Conservation (phyloP, 2,888 invertebrate species). For the Dasysyrphus albostriatus region DNA sequence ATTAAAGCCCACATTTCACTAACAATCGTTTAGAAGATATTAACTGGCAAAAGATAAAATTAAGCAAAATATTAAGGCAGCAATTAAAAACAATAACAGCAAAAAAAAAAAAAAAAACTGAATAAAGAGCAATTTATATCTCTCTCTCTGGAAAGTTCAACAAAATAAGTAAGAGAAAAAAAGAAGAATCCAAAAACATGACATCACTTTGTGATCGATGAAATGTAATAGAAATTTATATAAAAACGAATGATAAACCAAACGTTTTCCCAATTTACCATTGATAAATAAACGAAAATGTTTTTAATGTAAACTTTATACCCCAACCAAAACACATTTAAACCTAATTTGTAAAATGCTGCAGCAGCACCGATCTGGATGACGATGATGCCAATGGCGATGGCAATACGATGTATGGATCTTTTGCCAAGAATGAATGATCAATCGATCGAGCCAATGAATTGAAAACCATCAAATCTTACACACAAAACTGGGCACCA, state of each 20-base stretch:
- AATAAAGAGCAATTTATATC: slow-evolving; percentile 23
- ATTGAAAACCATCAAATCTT: not conserved
- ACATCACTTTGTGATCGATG: slow-evolving; percentile 20
- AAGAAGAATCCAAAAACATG: not conserved
- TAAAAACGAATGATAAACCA: slow-evolving; percentile 40
- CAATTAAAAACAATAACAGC: slow-evolving; percentile 3
- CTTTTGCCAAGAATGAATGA: slow-evolving; percentile 12
- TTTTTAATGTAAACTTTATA: slow-evolving; percentile 49
- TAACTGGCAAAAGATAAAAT: slow-evolving; percentile 13
- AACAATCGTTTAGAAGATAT: slow-evolving; percentile 15
- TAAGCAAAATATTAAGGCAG: slow-evolving; percentile 13
- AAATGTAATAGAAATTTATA: slow-evolving; percentile 27
- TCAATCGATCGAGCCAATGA: slow-evolving; percentile 11
- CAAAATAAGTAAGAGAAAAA: slow-evolving; percentile 10
- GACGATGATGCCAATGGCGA: not conserved
- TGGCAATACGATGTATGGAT: slow-evolving; percentile 5
- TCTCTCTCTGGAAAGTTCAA: not conserved
- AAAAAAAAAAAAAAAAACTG: slow-evolving; percentile 1
- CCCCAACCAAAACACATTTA: slow-evolving; percentile 36
- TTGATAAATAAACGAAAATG: slow-evolving; percentile 61
- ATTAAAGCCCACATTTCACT: slow-evolving; percentile 42
- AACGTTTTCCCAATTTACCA: slow-evolving; percentile 57
- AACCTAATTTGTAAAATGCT: slow-evolving; percentile 33
- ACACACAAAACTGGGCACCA: slow-evolving; percentile 23
- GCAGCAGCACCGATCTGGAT: slow-evolving; percentile 7